Conservation (phyloP, 2,888 invertebrate species). For the Heliconius aoede region DNA sequence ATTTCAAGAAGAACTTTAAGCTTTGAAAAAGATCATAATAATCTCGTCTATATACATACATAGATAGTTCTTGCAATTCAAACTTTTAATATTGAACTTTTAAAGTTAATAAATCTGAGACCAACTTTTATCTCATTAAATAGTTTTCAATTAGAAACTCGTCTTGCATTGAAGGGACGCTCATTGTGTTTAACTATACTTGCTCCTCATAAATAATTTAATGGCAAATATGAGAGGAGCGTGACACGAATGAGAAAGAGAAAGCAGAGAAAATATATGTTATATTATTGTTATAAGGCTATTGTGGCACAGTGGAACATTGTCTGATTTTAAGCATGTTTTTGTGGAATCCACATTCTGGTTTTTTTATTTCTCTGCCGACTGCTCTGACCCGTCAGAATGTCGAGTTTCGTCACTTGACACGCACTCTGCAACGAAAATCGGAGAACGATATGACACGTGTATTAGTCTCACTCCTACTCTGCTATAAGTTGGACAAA, state of each 20-base stretch:
- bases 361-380: too few species aligned
- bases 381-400: too few species aligned
- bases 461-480: too few species aligned
- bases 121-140: background rate
- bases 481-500: too few species aligned
- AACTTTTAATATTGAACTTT: background rate
- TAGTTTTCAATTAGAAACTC: background rate
- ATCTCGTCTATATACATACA: background rate
- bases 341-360: too few species aligned
- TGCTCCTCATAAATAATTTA: background rate
- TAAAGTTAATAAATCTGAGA: background rate
- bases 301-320: too few species aligned
- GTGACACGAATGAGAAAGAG: background rate
- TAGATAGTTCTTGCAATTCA: background rate
- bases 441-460: too few species aligned
- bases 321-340: too few species aligned
- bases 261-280: too few species aligned
- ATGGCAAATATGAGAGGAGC: background rate
- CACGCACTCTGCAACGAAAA: too few species aligned
- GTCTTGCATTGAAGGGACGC: background rate
- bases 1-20: constrained; percentile 5
- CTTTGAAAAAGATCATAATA: background rate
- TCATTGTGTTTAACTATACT: background rate
- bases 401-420: too few species aligned
- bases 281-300: too few species aligned